Evolutionary conservation across 2,113 vertebrate species (phyloP), one percentile per base, ranked within the genome.

Genomic region (Perca flavescens): DNA sequence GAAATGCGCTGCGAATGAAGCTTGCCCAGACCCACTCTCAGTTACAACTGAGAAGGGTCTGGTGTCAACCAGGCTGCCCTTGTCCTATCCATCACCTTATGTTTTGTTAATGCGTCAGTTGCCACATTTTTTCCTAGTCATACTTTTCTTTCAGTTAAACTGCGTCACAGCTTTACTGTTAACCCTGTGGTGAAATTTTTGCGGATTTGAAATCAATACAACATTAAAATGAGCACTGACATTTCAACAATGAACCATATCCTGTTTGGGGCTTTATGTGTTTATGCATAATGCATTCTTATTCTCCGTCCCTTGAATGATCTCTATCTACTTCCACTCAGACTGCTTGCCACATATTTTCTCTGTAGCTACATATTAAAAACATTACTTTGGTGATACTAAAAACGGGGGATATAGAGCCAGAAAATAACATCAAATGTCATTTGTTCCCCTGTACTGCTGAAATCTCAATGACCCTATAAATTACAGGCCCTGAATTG

Each of bases 311-410:
- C 43, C 14, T 36, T 62, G 8, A 67, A 49, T 40, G 66, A 74
- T 58, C 72, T 77, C 15, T 2, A 2, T 15, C n/a, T 43, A 1
- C 21, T 61, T 47, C 50, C 28, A 67, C 43, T 49, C 43, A 65
- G 19, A 76, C 9, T 1, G 9, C 10, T 73, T 57, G 17, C 57
- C 46, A 65, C 78, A 88, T n/a, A 57, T 77, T 77, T 70, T 49
- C 28, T 70, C 62, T 65, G 34, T 47, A 53, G 40, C 21, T 34
- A 17, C 65, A 60, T 12, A 5, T 10, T 75, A 50, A 79, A 82
- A 75, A 60, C 10, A 65, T 66, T 50, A 17, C 14, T 79, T 60
- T 22, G 36, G 36, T 53, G n/a, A 22, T 60, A 19, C 7, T 11
- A 6, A 67, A 46, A 49, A 43, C 4, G 5, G 13, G 3, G 19